These are phyloP conservation scores for Euglossa dilemma DNA, from an alignment of 1,140 invertebrate genomes.

Conservation along the genomic window DNA sequence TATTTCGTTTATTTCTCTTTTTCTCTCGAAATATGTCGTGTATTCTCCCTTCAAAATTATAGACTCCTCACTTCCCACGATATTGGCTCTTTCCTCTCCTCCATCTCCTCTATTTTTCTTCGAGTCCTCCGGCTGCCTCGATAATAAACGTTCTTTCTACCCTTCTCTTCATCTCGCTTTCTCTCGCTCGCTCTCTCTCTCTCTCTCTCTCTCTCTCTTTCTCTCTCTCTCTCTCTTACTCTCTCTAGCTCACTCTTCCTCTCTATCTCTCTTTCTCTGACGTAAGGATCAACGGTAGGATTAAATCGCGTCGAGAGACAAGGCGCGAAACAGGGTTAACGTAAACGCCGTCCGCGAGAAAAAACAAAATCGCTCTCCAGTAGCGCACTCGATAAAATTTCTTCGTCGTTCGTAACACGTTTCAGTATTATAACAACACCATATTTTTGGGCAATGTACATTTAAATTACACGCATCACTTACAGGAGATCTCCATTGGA, in stretches of 20 bases:
- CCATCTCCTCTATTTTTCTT: not conserved
- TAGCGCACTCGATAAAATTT: constrained; percentile 78
- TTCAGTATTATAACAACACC: constrained; percentile 66
- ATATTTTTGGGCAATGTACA: constrained; percentile 75
- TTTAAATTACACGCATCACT: constrained; percentile 69
- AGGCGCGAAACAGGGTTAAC: constrained; percentile 38
- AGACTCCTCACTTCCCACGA: not conserved
- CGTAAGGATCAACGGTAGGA: constrained; percentile 17
- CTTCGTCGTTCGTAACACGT: constrained; percentile 66
- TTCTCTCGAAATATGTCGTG: not conserved
- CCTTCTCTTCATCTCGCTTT: too few species aligned
- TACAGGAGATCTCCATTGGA: constrained; percentile 55
- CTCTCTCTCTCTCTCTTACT: not conserved
- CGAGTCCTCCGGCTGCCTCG: not conserved
- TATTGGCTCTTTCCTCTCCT: not conserved
- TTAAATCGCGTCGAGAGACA: constrained; percentile 55
- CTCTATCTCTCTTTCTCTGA: not conserved
- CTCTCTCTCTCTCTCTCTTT: not conserved
- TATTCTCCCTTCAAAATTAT: not conserved
- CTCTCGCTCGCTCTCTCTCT: too few species aligned
- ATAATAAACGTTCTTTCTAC: too few species aligned
- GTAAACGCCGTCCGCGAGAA: constrained; percentile 56
- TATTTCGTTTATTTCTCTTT: not conserved
- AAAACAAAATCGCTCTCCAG: constrained; percentile 75
- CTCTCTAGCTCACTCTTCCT: too few species aligned